These are phyloP conservation scores for Clostera curtula DNA, from an alignment of 2,888 invertebrate species.

Conservation along the genomic window DNA sequence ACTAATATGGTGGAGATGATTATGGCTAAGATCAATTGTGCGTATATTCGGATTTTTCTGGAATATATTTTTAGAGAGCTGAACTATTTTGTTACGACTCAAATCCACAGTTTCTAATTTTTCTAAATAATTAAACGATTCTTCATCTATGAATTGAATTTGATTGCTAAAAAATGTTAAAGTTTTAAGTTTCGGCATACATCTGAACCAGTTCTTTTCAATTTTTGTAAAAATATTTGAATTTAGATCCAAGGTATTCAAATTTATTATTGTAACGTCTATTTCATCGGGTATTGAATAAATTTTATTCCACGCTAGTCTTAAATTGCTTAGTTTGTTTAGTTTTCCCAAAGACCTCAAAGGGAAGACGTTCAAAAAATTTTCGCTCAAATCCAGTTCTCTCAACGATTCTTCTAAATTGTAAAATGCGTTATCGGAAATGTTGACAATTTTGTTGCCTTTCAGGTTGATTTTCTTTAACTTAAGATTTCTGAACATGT, in stretches of 20 bases:
- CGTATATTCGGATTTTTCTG: slow-evolving; percentile 83
- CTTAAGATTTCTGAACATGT: slow-evolving; percentile 88
- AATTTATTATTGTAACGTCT: slow-evolving; percentile 80
- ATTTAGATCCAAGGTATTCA: slow-evolving; percentile 87
- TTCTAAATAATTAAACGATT: slow-evolving; percentile 83
- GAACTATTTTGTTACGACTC: slow-evolving; percentile 90
- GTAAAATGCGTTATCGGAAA: slow-evolving; percentile 88
- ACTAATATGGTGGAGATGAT: slow-evolving; percentile 89
- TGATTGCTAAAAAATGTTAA: slow-evolving; percentile 90
- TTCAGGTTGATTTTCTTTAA: slow-evolving; percentile 88
- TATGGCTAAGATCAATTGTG: slow-evolving; percentile 90
- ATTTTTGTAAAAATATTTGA: slow-evolving; percentile 88
- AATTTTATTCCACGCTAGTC: slow-evolving; percentile 90
- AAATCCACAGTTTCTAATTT: slow-evolving; percentile 89
- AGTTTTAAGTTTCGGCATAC: slow-evolving; percentile 85
- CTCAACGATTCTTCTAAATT: slow-evolving; percentile 84
- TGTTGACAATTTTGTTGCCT: slow-evolving; percentile 86
- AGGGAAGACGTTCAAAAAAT: slow-evolving; percentile 88
- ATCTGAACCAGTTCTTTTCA: slow-evolving; percentile 84
- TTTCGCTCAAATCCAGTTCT: slow-evolving; percentile 91
- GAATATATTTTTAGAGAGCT: slow-evolving; percentile 83
- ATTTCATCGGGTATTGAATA: slow-evolving; percentile 81
- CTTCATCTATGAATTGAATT: slow-evolving; percentile 83
- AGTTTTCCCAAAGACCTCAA: slow-evolving; percentile 85
- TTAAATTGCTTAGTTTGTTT: slow-evolving; percentile 80